Evolutionary conservation across 2,888 invertebrate genomes (phyloP).

Genomic region (Cheiracanthium punctorium): DNA sequence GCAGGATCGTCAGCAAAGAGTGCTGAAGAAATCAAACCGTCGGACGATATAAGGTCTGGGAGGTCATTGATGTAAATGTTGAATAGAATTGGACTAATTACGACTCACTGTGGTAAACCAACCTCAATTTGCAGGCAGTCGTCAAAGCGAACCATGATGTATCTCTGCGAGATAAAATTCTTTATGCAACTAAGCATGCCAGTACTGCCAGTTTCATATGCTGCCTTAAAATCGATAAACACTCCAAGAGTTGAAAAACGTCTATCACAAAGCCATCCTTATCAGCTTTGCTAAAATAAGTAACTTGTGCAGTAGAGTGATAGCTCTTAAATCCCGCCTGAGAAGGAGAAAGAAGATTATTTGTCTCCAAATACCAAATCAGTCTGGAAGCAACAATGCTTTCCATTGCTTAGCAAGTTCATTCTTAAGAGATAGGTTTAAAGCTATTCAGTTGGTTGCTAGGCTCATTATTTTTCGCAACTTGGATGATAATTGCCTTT

Average conservation of each 20-base stretch:
- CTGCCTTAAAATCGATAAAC: slow-evolving; percentile 12
- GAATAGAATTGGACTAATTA: not conserved
- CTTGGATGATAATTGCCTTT: too few relatives aligned
- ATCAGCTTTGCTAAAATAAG: too few relatives aligned
- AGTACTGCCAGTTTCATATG: slow-evolving; percentile 1
- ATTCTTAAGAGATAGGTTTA: too few relatives aligned
- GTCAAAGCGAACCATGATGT: not conserved
- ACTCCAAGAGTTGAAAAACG: not conserved
- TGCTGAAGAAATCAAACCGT: not conserved
- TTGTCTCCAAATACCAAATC: not conserved
- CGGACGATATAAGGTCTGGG: not conserved
- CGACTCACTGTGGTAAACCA: not conserved
- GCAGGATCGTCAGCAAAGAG: not conserved
- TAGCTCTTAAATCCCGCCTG: not conserved
- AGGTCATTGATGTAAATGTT: not conserved
- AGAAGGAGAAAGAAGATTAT: not conserved
- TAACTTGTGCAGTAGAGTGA: slow-evolving; percentile 1
- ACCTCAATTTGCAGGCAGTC: not conserved
- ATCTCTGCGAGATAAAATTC: not conserved
- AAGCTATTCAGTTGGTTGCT: too few relatives aligned
- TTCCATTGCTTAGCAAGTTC: not conserved
- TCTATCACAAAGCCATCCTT: slow-evolving; percentile 3
- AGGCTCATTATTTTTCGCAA: too few relatives aligned
- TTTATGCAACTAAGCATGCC: slow-evolving; percentile 1
- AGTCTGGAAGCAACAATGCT: not conserved